These are phyloP conservation scores for Chelidonichthys spinosus DNA, from an alignment of 2,797 vertebrate genomes.

Conservation along the genomic window DNA sequence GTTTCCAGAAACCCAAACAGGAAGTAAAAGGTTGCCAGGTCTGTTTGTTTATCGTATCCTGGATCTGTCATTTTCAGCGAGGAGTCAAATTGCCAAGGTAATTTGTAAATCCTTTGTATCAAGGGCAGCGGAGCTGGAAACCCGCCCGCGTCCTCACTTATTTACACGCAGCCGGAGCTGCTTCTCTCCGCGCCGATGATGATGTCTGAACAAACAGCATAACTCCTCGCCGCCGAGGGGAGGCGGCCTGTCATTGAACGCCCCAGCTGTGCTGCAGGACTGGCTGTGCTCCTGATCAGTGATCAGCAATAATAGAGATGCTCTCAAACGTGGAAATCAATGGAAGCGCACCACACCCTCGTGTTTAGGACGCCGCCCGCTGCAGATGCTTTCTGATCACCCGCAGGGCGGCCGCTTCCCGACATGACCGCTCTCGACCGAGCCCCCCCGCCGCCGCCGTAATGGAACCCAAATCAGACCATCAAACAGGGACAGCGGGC, in stretches of 20 bases:
- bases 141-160: slow-evolving; percentile 11
- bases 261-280: slow-evolving; percentile 61
- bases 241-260: slow-evolving; percentile 47
- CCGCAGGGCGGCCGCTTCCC: slow-evolving; percentile 61
- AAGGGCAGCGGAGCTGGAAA: slow-evolving; percentile 37
- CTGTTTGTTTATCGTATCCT: slow-evolving; percentile 23
- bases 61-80: slow-evolving; percentile 41
- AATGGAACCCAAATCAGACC: slow-evolving; percentile 78
- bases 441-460: slow-evolving; percentile 71
- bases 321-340: slow-evolving; percentile 77
- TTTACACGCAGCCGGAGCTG: slow-evolving; percentile 41
- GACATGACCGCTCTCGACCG: slow-evolving; percentile 57
- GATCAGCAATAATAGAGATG: slow-evolving; percentile 74
- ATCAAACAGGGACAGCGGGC: slow-evolving; percentile 77
- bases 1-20: slow-evolving; percentile 27
- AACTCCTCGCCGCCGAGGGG: slow-evolving; percentile 31
- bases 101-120: slow-evolving; percentile 41
- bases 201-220: slow-evolving; percentile 51
- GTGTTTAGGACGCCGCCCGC: slow-evolving; percentile 51
- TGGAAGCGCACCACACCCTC: slow-evolving; percentile 62
- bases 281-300: slow-evolving; percentile 59
- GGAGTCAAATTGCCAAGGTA: slow-evolving; percentile 36
- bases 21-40: slow-evolving; percentile 18
- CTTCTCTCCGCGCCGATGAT: slow-evolving; percentile 27
- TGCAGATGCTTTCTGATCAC: slow-evolving; percentile 72